phyloP scores from a whole-genome alignment of 2,797 vertebrate species.

The Diceros bicornis region DNA sequence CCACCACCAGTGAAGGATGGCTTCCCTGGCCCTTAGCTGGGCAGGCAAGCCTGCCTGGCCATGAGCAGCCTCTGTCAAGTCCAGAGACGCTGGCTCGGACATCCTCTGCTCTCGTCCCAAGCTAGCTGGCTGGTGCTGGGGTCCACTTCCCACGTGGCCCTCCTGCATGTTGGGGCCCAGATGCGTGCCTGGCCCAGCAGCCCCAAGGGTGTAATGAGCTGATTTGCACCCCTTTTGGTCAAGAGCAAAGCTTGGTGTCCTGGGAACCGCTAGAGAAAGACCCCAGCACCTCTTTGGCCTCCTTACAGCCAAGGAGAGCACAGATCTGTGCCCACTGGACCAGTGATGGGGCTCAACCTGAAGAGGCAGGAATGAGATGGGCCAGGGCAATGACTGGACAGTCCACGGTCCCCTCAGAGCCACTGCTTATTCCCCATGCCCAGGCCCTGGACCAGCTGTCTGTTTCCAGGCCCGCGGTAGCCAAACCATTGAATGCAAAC shows the following conservation, averaged over 20 bases:
- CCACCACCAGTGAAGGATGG: fast-evolving
- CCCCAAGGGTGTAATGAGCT: neutral
- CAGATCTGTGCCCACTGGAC: neutral
- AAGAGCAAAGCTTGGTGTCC: neutral
- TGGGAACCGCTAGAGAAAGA: neutral
- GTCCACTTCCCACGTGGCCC: neutral
- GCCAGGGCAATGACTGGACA: neutral
- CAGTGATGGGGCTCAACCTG: neutral
- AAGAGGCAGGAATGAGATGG: neutral
- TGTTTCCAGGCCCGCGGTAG: neutral
- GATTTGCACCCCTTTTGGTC: neutral
- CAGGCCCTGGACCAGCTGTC: neutral
- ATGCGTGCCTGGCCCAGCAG: neutral
- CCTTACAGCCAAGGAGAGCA: neutral
- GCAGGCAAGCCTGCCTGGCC: neutral
- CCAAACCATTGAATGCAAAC: no score
- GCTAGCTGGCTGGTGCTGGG: neutral
- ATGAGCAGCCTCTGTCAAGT: neutral
- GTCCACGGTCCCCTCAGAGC: neutral
- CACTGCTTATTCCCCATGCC: neutral
- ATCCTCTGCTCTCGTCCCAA: no score
- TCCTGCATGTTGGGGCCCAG: neutral
- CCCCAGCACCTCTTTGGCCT: neutral
- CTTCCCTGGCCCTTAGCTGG: neutral
- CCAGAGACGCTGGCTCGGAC: neutral